Conservation (phyloP, 2,888 invertebrate species). For the Macropis europaea region DNA sequence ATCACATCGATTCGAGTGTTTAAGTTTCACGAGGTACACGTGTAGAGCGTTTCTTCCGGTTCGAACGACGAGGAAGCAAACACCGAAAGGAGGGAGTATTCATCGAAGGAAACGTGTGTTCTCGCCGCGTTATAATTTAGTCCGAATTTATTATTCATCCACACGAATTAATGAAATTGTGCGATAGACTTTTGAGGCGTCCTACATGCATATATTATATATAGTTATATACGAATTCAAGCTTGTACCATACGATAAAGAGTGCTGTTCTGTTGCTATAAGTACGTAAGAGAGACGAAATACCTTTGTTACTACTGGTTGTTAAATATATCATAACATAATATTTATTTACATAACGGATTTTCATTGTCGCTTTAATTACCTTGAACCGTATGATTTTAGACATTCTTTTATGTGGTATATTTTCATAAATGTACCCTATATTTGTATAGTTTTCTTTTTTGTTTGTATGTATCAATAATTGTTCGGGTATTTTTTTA, state of each 20-base stretch:
- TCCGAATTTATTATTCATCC: neutral
- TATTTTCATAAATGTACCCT: neutral
- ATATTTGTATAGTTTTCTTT: too few species aligned
- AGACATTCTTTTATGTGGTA: too few species aligned
- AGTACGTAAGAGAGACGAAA: conserved; percentile 68
- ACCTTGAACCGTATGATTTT: neutral
- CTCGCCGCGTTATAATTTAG: neutral
- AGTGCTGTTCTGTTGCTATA: conserved; percentile 69
- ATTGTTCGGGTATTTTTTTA: too few species aligned
- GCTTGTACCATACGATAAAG: conserved; percentile 60
- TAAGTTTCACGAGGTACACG: neutral
- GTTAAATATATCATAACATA: conserved; percentile 72
- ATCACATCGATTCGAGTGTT: neutral
- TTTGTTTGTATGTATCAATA: too few species aligned
- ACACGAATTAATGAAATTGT: conserved; percentile 6
- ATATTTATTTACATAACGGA: conserved; percentile 62
- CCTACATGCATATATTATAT: conserved; percentile 50
- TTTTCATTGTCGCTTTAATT: neutral
- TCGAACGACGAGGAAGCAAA: neutral
- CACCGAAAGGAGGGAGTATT: neutral
- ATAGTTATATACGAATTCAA: conserved; percentile 54
- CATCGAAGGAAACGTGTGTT: too few species aligned
- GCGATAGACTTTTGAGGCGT: conserved; percentile 38
- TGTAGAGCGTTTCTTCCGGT: neutral
- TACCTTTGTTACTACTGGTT: conserved; percentile 77